Conservation (phyloP, 2,797 vertebrate species). For the Trichosurus vulpecula region DNA sequence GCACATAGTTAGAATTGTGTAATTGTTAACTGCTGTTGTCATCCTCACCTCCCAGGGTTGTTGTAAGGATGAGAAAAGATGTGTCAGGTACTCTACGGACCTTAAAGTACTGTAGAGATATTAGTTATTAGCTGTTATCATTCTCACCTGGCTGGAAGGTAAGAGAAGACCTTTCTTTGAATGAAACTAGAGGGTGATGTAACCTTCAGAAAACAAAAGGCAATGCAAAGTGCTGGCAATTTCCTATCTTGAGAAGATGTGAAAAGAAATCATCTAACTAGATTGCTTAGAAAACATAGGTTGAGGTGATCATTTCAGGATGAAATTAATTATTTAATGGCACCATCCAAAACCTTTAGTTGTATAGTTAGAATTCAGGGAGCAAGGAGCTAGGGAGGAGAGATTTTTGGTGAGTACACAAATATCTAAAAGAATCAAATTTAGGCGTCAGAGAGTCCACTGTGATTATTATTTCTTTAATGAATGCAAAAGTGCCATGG, state of each 20-base stretch:
- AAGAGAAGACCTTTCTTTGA: not conserved
- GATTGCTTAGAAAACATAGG: fast-evolving
- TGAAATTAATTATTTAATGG: not conserved
- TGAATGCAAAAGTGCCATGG: not conserved
- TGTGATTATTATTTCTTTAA: not conserved
- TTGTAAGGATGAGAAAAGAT: not conserved
- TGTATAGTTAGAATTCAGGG: not conserved
- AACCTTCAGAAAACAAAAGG: not conserved
- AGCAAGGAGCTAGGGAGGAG: not conserved
- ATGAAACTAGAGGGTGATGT: too few species aligned
- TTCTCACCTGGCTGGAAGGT: not conserved
- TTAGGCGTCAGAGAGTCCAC: not conserved
- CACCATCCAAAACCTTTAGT: not conserved
- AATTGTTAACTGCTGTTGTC: not conserved
- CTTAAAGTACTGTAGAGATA: not conserved
- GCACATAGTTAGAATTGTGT: not conserved
- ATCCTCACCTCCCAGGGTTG: not conserved
- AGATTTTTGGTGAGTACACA: not conserved
- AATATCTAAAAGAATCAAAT: not conserved
- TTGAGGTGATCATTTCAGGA: not conserved
- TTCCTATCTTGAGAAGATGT: not conserved
- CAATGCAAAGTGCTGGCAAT: not conserved
- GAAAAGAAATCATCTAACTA: not conserved
- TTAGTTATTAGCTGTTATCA: not conserved
- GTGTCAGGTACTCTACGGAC: not conserved